Evolutionary conservation across 2,113 vertebrate genomes (phyloP), one percentile per base, ranked within the genome.

Genomic region (Urocitellus parryii): DNA sequence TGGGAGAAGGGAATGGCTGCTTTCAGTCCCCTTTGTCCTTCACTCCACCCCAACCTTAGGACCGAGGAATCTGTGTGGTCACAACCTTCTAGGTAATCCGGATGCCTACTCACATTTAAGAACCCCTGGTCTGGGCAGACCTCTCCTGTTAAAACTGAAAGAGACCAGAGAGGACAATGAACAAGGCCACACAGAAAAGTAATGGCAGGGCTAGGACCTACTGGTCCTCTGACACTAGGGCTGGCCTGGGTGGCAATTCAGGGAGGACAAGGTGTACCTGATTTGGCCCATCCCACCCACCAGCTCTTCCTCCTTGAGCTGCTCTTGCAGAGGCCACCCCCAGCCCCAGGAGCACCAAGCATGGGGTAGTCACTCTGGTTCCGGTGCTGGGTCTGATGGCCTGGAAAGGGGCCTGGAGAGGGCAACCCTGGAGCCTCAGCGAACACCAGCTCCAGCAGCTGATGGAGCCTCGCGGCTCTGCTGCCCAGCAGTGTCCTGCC

Each of bases 151-250:
- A 86, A 1, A 84, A 93, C 2, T n/a, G 61, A 74, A 32, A 93
- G 89, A 74, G 56, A n/a, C 39, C 93, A 86, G 90, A 90, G 29
- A 97, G 79, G 91, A 53, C 82, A 58, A 65, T 6, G 90, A 84
- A 87, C 87, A 53, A 76, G 83, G 53, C 88, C 61, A 74, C 56
- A 16, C 8, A 61, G 74, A 13, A 79, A 92, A 77, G 70, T 42
- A 74, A 24, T 4, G 72, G 27, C 18, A 37, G 76, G 39, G 39
- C 42, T 34, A 22, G 34, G 13, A 51, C 6, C 25, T 68, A 14
- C 12, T 29, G 22, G 72, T n/a, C 37, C 7, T 20, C 37, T 4
- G 32, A 22, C 6, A 68, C 63, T 53, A 48, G 25, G n/a, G 65
- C 32, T 65, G 13, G 14, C 24, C 39, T 9, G 2, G 58, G 16